Base-by-base conservation (phyloP, 2,113 vertebrate genomes). In the Halcyon malimbica region DNA sequence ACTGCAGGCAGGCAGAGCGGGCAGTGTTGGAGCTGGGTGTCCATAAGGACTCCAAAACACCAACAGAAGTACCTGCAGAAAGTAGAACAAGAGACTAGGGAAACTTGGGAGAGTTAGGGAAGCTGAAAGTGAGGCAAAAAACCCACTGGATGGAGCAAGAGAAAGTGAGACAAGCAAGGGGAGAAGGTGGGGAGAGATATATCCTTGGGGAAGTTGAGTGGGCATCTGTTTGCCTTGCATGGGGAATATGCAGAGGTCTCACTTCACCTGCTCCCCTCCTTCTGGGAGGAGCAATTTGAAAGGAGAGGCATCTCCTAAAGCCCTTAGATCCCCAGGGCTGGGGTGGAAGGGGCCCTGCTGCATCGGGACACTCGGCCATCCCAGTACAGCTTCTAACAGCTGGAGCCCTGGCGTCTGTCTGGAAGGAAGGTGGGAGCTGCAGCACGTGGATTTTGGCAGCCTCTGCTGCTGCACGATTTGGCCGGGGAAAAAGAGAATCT, bases 331-430 rank as follows among this genome's bases (percentile, higher is more conserved):
- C 31, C 17, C 2, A 17, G 63, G 42, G 21, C 42, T 24, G 24
- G 63, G 63, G 24, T 24, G 18, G 87, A 70, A 33, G 10, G 14
- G 8, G 6, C 28, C 28, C 19, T n/a, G 41, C 18, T 20, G 41
- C 44, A n/a, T 42, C 9, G 7, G 69, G 62, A 21, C 10, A n/a
- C 18, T 1, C 0, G 1, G 28, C 15, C 39, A 35, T 42, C n/a
- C 46, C 13, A 12, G 35, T 18, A 29, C 24, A 31, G 56, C 60
- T 42, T 23, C 20, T 37, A 50, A 20, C 41, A 68, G 41, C 48
- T 31, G 41, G 31, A 86, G 31, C 35, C 28, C 59, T 73, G 59
- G 67, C 37, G 28, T 20, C 73, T 35, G 23, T 17, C 71, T 46
- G 21, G 46, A 57, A 15, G 48, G 29, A 75, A 18, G 56, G 35